Conservation (phyloP, 2,797 vertebrate species). For the Rhincodon typus region DNA sequence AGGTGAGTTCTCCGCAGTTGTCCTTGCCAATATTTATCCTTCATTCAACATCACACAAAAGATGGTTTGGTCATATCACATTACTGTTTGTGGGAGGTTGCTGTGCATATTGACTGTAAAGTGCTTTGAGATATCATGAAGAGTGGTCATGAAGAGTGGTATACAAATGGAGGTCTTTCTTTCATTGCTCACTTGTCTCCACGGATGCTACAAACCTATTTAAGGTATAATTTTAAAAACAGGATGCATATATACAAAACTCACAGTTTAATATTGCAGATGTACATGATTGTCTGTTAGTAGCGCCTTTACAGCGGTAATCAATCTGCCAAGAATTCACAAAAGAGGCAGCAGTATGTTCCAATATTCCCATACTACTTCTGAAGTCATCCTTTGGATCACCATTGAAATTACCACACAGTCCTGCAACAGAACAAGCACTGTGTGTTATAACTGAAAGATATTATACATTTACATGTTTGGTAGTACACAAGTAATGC, state of each 20-base stretch:
- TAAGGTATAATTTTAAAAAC: background rate
- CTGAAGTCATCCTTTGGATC: constrained; percentile 21
- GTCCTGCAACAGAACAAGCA: background rate
- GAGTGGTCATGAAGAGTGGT: background rate
- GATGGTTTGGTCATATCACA: background rate
- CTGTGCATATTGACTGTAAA: background rate
- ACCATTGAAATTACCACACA: constrained; percentile 29
- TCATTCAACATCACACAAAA: background rate
- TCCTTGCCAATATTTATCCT: background rate
- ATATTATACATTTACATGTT: background rate
- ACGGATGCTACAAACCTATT: background rate
- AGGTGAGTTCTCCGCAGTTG: background rate
- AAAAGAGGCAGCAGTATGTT: background rate
- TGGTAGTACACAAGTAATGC: too few species aligned
- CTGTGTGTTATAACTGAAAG: background rate
- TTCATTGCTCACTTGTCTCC: background rate
- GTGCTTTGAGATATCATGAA: background rate
- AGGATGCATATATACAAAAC: background rate
- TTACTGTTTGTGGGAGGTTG: background rate
- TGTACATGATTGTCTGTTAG: background rate
- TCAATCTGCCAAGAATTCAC: constrained; percentile 22
- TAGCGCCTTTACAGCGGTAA: background rate
- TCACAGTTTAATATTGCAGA: background rate
- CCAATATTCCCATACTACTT: constrained; percentile 16
- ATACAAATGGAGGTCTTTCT: background rate